These are phyloP conservation scores for Marisa cornuarietis DNA, from an alignment of 1,140 invertebrate genomes.

Conservation along the genomic window DNA sequence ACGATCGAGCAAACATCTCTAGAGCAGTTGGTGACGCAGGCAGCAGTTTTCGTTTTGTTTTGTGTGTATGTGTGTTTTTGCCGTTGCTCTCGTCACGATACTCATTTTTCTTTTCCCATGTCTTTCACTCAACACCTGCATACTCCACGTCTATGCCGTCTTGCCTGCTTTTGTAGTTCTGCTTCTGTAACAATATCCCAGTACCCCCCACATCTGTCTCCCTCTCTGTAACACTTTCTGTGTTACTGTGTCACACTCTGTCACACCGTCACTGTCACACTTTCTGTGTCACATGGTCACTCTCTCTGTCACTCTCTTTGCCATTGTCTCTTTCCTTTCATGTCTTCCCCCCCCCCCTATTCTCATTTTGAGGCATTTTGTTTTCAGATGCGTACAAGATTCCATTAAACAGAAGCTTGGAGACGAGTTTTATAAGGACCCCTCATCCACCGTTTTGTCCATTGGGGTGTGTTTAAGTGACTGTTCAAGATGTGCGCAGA, in stretches of 20 bases:
- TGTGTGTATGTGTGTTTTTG: background rate
- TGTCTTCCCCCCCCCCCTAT: too few relatives aligned
- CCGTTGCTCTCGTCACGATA: background rate
- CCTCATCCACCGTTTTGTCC: too few relatives aligned
- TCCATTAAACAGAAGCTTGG: too few relatives aligned
- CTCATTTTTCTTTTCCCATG: background rate
- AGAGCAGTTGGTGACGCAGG: background rate
- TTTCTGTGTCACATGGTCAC: background rate
- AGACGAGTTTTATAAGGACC: too few relatives aligned
- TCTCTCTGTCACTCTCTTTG: background rate
- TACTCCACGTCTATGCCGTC: too few relatives aligned
- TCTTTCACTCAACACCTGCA: background rate
- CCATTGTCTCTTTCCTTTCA: background rate
- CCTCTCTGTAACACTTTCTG: background rate
- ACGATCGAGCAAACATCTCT: background rate
- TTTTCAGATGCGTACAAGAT: too few relatives aligned
- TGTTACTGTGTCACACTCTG: background rate
- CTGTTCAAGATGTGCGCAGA: too few relatives aligned
- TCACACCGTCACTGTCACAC: too few relatives aligned
- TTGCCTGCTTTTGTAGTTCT: background rate
- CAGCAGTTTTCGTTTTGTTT: background rate
- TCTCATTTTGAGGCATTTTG: too few relatives aligned
- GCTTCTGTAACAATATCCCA: background rate
- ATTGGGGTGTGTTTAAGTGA: too few relatives aligned
- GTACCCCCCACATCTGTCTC: background rate